Evolutionary conservation across 2,888 invertebrate genomes (phyloP), one percentile per base, ranked within the genome.

Genomic region (Eumacrocentrus americanus): DNA sequence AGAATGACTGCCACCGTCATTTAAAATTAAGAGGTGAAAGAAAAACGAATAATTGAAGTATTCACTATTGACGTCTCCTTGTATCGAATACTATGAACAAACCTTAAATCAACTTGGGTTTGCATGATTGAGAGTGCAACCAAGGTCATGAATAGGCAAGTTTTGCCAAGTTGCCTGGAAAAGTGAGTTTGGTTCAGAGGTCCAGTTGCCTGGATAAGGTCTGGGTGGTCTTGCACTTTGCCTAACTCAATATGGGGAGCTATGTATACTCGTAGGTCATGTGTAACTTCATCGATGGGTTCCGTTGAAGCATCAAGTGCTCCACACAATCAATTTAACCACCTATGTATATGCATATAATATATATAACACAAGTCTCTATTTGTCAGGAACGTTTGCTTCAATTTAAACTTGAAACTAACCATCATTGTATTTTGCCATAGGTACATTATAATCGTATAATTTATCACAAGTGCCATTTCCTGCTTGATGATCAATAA

Each of bases 231-330:
- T 35, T 11, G 67, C 74, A 78, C 77, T 78, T 78, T 78, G 78
- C 75, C 76, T 79, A 78, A 79, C 77, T 79, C 76, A 73, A 70
- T 77, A 73, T 73, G 58, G 71, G 29, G n/a, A n/a, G n/a, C n/a
- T n/a, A n/a, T n/a, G n/a, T n/a, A n/a, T n/a, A n/a, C n/a, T n/a
- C 60, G 57, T 75, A 74, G 72, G 77, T 77, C 77, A 78, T n/a
- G n/a, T 76, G 75, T 75, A 76, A 78, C 77, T 78, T 78, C 76
- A 77, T 77, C 78, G 77, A 78, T 78, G 77, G 77, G 74, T 78
- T 78, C 76, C 77, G 77, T 70, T 71, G 70, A 72, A 71, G 73
- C n/a, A n/a, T n/a, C 72, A 73, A 74, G 73, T 76, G 77, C 72
- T 72, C 69, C 70, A 70, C 12, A 77, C 77, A 73, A 76, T 76